Base-by-base conservation (phyloP, 2,797 vertebrate species). In the Enoplosus armatus region DNA sequence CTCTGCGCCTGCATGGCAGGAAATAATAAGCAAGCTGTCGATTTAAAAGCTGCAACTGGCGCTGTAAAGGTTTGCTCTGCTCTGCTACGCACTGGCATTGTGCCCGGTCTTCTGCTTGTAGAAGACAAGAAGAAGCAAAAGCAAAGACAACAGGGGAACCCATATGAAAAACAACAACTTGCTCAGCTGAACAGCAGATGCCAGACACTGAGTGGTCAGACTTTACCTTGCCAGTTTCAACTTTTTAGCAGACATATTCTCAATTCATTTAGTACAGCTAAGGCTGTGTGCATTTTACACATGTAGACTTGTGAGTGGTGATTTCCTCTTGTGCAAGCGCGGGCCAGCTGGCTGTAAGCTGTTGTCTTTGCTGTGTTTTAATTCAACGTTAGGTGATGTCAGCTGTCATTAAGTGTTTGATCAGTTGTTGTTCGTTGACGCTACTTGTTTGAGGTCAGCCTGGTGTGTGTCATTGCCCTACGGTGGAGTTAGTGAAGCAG, bases 391-490 rank as follows among this genome's bases (percentile, higher is more conserved):
- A 2, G 50, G 22, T 11, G 4, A 39, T 9, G 11, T 24, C 59
- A 54, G 63, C 15, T 8, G 16, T 64, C 56, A 47, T 45, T 7
- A 43, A 18, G 47, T 56, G 63, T 82, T 82, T 74, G n/a, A 77
- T 77, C 70, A 75, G 76, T 55, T 75, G 60, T 47, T 31, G 68
- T 79, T 71, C 64, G 74, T 50, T 81, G 75, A 72, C n/a, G n/a
- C n/a, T n/a, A n/a, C n/a, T n/a, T 60, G 62, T 75, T 53, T 65
- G 48, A 60, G 69, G 59, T 82, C 78, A 71, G 24, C n/a, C 53
- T 45, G 8, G 50, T 43, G 67, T 43, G 67, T 77, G 75, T 77
- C 80, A 54, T 14, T 27, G 55, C 48, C 18, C 33, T 16, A 20
- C 53, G 12, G 8, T 7, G 18, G 68, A 63, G 53, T 56, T 16